Base-by-base conservation (phyloP, 2,888 invertebrate genomes). In the Eupeodes latifasciatus region DNA sequence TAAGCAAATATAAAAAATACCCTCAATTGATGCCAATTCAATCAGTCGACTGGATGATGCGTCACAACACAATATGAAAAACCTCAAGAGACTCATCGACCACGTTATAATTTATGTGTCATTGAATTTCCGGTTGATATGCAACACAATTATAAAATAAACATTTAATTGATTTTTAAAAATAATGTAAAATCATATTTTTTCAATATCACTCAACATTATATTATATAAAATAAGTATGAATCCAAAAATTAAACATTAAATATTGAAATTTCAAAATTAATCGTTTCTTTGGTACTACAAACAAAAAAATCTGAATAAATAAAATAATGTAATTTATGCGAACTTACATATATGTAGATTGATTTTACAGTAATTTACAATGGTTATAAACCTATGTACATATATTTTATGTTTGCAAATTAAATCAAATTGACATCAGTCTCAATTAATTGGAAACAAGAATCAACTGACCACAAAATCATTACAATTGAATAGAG, bases 381-480 rank as follows among this genome's bases (percentile, higher is more conserved):
- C 66, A 47, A n/a, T 27, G 4, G 11, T 34, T 12, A 40, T n/a
- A 55, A 64, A 16, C 14, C 44, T 64, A n/a, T 36, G n/a, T 16
- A 5, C 51, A 51, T 64, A 51, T 64, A 44, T 64, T 64, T 11
- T 55, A 14, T 53, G 9, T 27, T 19, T 72, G 59, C 11, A 47
- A 72, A 59, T 47, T 72, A 47, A 49, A 72, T 72, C 47, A 72
- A 72, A 72, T 72, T 59, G 59, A 76, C 40, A 81, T 72, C 64
- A 51, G 66, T 27, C 67, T 6, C 53, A 67, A 55, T 81, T 59
- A 78, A 74, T 78, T 74, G 67, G 57, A 74, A 71, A 71, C 79
- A 57, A 64, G 71, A 69, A 44, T 78, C 79, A 67, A 51, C 74
- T 84, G 80, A 77, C 80, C 76, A 80, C 84, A 84, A 66, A 72